Base-by-base conservation (phyloP, 1,140 invertebrate species). In the Drosophila ercepeae region DNA sequence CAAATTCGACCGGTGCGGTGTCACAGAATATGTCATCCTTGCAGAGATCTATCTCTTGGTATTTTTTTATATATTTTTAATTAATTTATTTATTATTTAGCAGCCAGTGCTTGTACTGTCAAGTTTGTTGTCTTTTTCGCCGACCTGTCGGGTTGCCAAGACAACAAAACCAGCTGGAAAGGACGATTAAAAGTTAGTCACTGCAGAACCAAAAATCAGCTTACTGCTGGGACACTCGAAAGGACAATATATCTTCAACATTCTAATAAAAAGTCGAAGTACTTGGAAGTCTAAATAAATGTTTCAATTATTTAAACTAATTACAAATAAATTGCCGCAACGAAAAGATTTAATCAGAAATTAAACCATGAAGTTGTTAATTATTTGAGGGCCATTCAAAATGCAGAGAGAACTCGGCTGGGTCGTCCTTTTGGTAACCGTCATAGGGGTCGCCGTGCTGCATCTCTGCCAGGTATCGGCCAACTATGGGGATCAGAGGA, bases 1-100 rank as follows among this genome's bases (percentile, higher is more conserved):
- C 41, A 97, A 92, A 93, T 93, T 96, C 1, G 95, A 94, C 25
- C 93, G 92, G 5, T 93, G 91, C 58, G 92, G 83, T 57, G 92
- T 91, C 53, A 92, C 29, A 0, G 55, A 48, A 6, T 41, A 39
- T 1, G 60, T 0, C 60, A 64, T 64, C 6, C 1, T 29, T 6
- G 1, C 4, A 9, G 4, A 6, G 9, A 14, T 46, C n/a, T 6
- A 14, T 4, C n/a, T n/a, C n/a, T n/a, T n/a, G n/a, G n/a, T 6
- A 39, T 14, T 39, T 11, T 6, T 39, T 39, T 21, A 21, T 21
- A 21, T 21, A 0, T 16, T 39, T 14, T 14, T 14, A 39, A 4
- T 39, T 14, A 39, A 5, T 39, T 14, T 14, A 14, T 39, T 14
- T 4, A 0, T n/a, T 36, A 36, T 36, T 36, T 14, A 14, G 4